Evolutionary conservation across 2,113 vertebrate species (phyloP).

Genomic region (Centropus unirufus): DNA sequence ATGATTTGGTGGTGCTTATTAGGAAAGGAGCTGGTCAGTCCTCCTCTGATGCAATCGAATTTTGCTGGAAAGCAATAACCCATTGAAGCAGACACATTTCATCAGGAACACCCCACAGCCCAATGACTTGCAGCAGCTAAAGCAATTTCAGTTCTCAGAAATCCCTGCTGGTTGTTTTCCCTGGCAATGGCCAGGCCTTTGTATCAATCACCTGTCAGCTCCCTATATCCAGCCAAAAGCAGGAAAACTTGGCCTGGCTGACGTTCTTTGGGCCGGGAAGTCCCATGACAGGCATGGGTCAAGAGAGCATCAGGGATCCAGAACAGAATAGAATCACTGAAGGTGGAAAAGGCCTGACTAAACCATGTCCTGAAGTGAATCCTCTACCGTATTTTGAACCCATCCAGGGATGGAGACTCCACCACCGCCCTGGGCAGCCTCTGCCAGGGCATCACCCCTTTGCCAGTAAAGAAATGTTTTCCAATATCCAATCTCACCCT

Average conservation of each 20-base stretch:
- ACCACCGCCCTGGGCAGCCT: too few relatives aligned
- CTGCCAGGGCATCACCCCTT: too few relatives aligned
- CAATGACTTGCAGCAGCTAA: not conserved
- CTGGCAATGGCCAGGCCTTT: rapidly evolving
- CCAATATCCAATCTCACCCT: too few relatives aligned
- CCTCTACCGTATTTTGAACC: too few relatives aligned
- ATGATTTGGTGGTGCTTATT: not conserved
- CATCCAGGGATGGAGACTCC: too few relatives aligned
- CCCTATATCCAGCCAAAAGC: not conserved
- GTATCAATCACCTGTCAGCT: not conserved
- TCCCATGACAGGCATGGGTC: not conserved
- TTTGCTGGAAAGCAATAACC: constrained; percentile 49
- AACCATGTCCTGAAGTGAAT: too few relatives aligned
- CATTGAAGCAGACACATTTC: not conserved
- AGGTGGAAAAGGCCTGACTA: too few relatives aligned
- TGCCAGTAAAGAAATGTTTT: too few relatives aligned
- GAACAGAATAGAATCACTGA: not conserved
- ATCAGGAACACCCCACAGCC: not conserved
- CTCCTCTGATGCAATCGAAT: not conserved
- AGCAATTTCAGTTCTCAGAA: not conserved
- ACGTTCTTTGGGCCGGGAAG: not conserved
- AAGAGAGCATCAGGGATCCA: not conserved
- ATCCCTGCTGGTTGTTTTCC: not conserved
- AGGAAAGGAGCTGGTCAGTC: constrained; percentile 40
- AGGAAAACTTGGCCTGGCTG: not conserved